A percentile compares a stretch with the other conserved stretches of the same genome.
Evolutionary conservation across 53 echinoderm and acorn worm species (phyloP).

Genomic region (Temnopleurus reevesii): DNA sequence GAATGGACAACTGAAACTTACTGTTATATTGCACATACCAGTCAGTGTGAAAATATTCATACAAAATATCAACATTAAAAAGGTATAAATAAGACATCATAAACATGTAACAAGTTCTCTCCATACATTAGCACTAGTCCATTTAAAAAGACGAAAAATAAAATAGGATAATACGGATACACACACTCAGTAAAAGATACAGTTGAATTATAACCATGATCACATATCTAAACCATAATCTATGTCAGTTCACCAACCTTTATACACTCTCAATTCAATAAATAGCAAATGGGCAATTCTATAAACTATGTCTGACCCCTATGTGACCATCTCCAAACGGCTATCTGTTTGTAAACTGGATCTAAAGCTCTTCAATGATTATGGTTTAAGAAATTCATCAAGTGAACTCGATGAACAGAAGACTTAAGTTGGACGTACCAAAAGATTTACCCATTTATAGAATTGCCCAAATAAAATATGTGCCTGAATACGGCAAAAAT

Average conservation of each 20-base stretch:
- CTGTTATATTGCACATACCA: background rate
- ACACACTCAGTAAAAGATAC: conserved; percentile 21
- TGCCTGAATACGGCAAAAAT: too few relatives aligned
- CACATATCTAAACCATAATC: conserved; percentile 39
- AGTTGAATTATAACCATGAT: conserved; percentile 33
- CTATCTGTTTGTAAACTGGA: too few relatives aligned
- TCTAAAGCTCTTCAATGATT: too few relatives aligned
- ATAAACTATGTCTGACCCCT: too few relatives aligned
- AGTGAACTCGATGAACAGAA: too few relatives aligned
- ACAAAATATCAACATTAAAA: conserved; percentile 12
- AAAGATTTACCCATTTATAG: too few relatives aligned
- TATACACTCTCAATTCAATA: conserved; percentile 16
- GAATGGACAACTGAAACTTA: background rate
- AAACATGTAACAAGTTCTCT: conserved; percentile 11
- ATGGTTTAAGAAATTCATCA: too few relatives aligned
- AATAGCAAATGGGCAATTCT: background rate
- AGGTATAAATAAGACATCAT: conserved; percentile 1
- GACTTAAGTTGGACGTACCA: too few relatives aligned
- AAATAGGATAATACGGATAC: conserved; percentile 31
- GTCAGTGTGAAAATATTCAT: background rate
- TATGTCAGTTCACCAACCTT: conserved; percentile 15
- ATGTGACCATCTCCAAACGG: too few relatives aligned
- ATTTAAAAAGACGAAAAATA: conserved; percentile 1
- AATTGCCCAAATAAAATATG: too few relatives aligned
- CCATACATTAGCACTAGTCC: background rate